These are phyloP conservation scores for Virgularia gustaviana DNA, from an alignment of 92 coral and sea anemone genomes.

Conservation along the genomic window DNA sequence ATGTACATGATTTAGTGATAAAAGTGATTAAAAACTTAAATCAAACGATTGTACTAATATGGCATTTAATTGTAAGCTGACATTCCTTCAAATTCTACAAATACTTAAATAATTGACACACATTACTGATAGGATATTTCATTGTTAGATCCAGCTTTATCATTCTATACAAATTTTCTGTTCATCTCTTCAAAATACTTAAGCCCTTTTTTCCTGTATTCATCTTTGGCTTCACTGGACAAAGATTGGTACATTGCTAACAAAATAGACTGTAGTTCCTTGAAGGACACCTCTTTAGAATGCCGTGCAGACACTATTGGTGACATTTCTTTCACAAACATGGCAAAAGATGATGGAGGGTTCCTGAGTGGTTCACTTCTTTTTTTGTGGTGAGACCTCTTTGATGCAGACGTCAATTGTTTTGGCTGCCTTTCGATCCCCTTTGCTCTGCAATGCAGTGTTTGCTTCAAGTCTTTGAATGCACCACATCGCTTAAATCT, in stretches of 20 bases:
- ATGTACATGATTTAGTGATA: too few species aligned
- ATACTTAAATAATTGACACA: too few species aligned
- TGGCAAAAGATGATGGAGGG: neutral
- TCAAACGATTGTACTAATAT: too few species aligned
- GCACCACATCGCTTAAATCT: neutral
- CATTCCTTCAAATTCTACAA: too few species aligned
- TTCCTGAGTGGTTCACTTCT: neutral
- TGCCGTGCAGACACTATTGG: neutral
- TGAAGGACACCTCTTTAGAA: neutral
- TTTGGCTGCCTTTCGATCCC: neutral
- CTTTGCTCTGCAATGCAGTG: constrained; percentile 12
- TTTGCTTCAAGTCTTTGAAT: constrained; percentile 1
- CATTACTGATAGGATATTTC: too few species aligned
- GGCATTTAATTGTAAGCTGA: too few species aligned
- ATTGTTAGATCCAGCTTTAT: too few species aligned
- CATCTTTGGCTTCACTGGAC: neutral
- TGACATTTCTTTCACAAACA: constrained; percentile 1
- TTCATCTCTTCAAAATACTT: neutral
- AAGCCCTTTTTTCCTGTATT: neutral
- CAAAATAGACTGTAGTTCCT: neutral
- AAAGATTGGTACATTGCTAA: neutral
- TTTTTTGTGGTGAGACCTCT: constrained; percentile 2
- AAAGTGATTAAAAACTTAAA: too few species aligned
- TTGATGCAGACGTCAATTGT: neutral
- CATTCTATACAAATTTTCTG: neutral